Evolutionary conservation across 2,113 vertebrate genomes (phyloP).

Genomic region (Rhinogobius similis): DNA sequence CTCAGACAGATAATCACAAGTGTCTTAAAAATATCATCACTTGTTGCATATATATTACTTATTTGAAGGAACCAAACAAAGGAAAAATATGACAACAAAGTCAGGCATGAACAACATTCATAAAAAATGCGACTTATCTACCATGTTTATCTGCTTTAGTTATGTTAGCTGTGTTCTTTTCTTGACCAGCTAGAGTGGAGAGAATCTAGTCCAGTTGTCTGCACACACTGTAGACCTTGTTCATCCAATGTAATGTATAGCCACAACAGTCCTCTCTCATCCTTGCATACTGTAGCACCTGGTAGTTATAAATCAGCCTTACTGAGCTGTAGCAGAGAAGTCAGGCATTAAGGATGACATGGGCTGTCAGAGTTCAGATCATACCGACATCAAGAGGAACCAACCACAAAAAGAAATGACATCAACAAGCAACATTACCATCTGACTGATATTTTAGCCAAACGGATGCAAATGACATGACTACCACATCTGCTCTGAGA

Average conservation of each 20-base stretch:
- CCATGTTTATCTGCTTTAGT: too few relatives aligned
- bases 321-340: slow-evolving; percentile 80
- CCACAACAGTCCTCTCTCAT: slow-evolving; percentile 70
- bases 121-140: too few relatives aligned
- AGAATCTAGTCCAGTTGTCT: slow-evolving; percentile 19
- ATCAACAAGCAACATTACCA: slow-evolving; percentile 50
- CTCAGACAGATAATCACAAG: slow-evolving; percentile 36
- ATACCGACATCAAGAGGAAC: slow-evolving; percentile 75
- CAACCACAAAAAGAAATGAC: slow-evolving; percentile 64
- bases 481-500: slow-evolving; percentile 80
- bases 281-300: slow-evolving; percentile 76
- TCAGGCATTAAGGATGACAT: slow-evolving; percentile 83
- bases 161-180: not conserved
- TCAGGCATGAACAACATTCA: too few relatives aligned
- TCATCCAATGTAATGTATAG: slow-evolving; percentile 67
- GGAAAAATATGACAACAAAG: not conserved
- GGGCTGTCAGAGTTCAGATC: slow-evolving; percentile 79
- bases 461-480: slow-evolving; percentile 66
- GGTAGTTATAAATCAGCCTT: slow-evolving; percentile 82
- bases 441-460: slow-evolving; percentile 71
- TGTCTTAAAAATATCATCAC: slow-evolving; percentile 32
- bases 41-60: slow-evolving; percentile 15
- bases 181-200: not conserved
- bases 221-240: slow-evolving; percentile 66
- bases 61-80: slow-evolving; percentile 34